Conservation (phyloP, 2,797 vertebrate genomes). For the Atherinosoma microstoma region DNA sequence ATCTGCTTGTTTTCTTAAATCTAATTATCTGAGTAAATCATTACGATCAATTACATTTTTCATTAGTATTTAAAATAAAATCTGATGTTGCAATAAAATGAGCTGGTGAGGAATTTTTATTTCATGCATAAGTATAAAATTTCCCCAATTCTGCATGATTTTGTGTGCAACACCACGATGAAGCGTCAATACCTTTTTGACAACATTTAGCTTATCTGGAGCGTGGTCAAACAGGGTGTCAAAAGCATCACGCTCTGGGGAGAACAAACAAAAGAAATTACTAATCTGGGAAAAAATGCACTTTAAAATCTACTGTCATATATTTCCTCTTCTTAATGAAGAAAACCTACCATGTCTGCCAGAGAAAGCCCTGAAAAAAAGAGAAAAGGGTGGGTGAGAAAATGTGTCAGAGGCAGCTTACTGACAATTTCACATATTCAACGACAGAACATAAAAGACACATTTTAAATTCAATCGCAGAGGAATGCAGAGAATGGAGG, state of each 20-base stretch:
- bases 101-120: background rate
- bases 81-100: background rate
- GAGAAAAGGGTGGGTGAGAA: background rate
- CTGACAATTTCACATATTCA: conserved; percentile 49
- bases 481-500: conserved; percentile 63
- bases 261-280: conserved; percentile 14
- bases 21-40: background rate
- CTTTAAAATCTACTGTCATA: background rate
- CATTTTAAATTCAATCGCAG: conserved; percentile 61
- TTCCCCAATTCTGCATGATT: background rate
- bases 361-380: conserved; percentile 88
- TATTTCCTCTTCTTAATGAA: background rate
- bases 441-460: conserved; percentile 13
- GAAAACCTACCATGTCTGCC: conserved; percentile 89
- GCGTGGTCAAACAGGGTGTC: conserved; percentile 97
- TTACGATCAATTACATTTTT: background rate
- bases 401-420: conserved; percentile 23
- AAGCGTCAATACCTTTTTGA: conserved; percentile 90
- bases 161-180: background rate
- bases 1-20: background rate
- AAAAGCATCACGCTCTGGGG: conserved; percentile 93
- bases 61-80: background rate
- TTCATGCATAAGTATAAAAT: background rate
- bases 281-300: background rate
- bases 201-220: conserved; percentile 96